phyloP scores from a whole-genome alignment of 2,113 vertebrate species.

The Muntiacus muntjak region DNA sequence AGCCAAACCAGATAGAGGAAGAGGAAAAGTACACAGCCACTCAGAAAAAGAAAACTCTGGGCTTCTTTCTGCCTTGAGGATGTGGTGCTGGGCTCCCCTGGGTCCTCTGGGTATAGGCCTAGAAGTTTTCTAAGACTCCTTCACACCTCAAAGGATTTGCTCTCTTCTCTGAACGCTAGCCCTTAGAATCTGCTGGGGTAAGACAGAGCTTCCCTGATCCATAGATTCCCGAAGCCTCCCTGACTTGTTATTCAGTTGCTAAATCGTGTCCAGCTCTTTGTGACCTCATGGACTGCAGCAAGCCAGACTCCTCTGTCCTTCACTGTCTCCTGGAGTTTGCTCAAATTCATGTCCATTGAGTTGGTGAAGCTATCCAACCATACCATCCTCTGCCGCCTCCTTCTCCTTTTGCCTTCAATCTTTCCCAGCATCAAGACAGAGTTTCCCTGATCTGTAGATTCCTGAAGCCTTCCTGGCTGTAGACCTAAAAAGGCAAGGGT shows the following conservation, averaged over 20 bases:
- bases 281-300: background rate
- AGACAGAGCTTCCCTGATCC: background rate
- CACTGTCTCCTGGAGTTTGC: background rate
- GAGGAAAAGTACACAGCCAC: background rate
- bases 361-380: background rate
- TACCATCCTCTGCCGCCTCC: background rate
- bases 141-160: background rate
- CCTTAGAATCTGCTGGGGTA: background rate
- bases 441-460: background rate
- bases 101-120: background rate
- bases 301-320: background rate
- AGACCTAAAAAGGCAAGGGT: background rate
- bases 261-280: background rate
- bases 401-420: background rate
- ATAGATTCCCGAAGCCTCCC: too few species aligned
- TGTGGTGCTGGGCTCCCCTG: background rate
- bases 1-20: background rate
- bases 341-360: background rate
- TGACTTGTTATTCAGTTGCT: background rate
- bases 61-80: background rate
- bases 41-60: background rate
- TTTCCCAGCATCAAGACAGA: background rate
- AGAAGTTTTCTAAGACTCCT: background rate
- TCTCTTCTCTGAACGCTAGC: background rate
- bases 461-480: background rate